These are phyloP conservation scores for Beroe forskalii DNA, from an alignment of 37 sponge, comb jelly and placozoan species.

Conservation along the genomic window DNA sequence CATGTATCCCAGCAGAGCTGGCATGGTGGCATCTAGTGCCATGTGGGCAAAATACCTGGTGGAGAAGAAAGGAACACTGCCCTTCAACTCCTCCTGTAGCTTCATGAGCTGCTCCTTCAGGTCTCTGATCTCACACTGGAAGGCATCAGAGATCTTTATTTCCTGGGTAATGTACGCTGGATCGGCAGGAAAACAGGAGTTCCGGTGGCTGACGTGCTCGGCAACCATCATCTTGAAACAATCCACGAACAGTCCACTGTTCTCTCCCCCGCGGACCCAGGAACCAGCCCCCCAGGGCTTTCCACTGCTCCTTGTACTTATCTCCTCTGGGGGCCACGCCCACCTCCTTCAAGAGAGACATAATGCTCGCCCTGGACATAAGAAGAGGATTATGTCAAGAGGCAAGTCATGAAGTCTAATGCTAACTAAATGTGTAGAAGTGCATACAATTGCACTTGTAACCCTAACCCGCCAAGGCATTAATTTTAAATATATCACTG, in stretches of 20 bases:
- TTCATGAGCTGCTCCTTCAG: constrained; percentile 2
- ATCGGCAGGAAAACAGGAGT: neutral
- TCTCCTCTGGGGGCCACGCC: neutral
- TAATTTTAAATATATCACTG: too few species aligned
- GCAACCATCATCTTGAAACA: neutral
- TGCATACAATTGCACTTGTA: too few species aligned
- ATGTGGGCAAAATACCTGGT: constrained; percentile 16
- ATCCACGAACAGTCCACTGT: neutral
- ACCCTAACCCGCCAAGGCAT: too few species aligned
- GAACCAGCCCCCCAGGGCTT: neutral
- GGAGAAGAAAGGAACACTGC: neutral
- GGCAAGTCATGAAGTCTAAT: too few species aligned
- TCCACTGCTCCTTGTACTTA: neutral
- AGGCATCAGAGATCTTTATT: neutral
- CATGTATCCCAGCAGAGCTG: constrained; percentile 47
- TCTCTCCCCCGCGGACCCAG: neutral
- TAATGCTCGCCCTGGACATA: too few species aligned
- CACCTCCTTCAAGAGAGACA: neutral
- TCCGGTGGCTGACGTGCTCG: neutral
- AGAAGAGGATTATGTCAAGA: too few species aligned
- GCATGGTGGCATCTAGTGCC: constrained; percentile 13
- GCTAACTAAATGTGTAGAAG: too few species aligned
- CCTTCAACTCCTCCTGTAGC: neutral
- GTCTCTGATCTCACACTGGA: neutral
- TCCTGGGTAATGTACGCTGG: constrained; percentile 20